These are phyloP conservation scores for Gnathonemus longibarbis DNA, from an alignment of 2,113 vertebrate genomes.

Conservation along the genomic window DNA sequence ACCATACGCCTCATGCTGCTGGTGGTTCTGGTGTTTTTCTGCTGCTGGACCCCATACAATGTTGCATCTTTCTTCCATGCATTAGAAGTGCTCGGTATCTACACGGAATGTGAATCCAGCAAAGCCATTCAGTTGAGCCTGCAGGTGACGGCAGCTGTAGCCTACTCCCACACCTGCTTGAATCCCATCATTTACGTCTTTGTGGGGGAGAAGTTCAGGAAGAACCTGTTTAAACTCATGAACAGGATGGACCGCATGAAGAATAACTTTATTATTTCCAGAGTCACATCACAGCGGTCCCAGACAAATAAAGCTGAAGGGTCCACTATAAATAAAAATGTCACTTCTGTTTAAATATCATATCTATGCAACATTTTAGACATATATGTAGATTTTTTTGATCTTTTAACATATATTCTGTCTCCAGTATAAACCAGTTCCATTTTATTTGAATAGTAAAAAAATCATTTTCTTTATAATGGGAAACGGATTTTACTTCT, in stretches of 20 bases:
- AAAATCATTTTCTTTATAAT: background rate
- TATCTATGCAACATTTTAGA: background rate
- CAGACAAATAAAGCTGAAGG: background rate
- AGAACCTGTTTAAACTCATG: conserved; percentile 46
- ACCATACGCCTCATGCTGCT: too few species aligned
- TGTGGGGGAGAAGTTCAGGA: conserved; percentile 58
- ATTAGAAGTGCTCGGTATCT: too few species aligned
- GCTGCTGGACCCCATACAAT: too few species aligned
- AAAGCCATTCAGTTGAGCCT: too few species aligned
- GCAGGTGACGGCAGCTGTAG: too few species aligned
- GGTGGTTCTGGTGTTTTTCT: too few species aligned
- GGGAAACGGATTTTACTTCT: background rate
- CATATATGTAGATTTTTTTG: background rate
- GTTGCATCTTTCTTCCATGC: too few species aligned
- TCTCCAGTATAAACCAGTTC: background rate
- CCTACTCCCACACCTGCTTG: conserved; percentile 58
- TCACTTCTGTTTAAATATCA: background rate
- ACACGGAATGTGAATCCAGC: too few species aligned
- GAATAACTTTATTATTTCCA: conserved; percentile 16
- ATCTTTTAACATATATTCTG: background rate
- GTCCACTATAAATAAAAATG: background rate
- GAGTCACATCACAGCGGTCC: background rate
- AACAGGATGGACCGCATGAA: conserved; percentile 37
- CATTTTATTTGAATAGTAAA: background rate
- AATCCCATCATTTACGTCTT: conserved; percentile 60